phyloP scores from a whole-genome alignment of 2,797 vertebrate genomes.

The Hypotaenidia okinawae region DNA sequence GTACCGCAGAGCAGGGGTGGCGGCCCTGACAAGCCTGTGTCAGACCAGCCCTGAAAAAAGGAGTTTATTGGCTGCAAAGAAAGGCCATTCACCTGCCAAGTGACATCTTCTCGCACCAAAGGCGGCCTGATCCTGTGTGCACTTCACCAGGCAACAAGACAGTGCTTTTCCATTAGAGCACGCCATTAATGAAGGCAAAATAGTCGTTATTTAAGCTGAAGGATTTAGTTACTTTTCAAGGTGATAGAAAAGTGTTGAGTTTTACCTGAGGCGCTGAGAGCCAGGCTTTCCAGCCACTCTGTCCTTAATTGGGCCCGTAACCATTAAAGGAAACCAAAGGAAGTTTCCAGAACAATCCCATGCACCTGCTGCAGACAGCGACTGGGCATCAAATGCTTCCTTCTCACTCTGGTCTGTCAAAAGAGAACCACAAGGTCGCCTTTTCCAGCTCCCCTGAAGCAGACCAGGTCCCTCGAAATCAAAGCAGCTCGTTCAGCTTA shows the following conservation, averaged over 20 bases:
- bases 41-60: background rate
- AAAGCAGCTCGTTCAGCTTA: accelerated
- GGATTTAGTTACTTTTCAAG: background rate
- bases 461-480: background rate
- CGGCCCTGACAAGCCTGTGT: background rate
- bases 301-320: background rate
- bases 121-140: no score
- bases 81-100: background rate
- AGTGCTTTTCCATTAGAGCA: no score
- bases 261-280: background rate
- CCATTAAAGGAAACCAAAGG: background rate
- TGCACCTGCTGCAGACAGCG: background rate
- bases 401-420: background rate
- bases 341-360: background rate
- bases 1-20: no score
- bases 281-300: background rate
- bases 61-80: background rate
- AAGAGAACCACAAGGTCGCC: background rate
- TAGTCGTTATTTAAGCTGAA: background rate
- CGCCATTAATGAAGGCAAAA: no score
- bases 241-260: background rate
- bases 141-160: no score
- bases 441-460: background rate
- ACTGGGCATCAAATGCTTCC: accelerated
- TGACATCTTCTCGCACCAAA: background rate